A percentile compares a stretch with the other conserved stretches of the same genome.
These are phyloP conservation scores for Botia almorhae DNA, from an alignment of 2,797 vertebrate genomes.

Conservation along the genomic window DNA sequence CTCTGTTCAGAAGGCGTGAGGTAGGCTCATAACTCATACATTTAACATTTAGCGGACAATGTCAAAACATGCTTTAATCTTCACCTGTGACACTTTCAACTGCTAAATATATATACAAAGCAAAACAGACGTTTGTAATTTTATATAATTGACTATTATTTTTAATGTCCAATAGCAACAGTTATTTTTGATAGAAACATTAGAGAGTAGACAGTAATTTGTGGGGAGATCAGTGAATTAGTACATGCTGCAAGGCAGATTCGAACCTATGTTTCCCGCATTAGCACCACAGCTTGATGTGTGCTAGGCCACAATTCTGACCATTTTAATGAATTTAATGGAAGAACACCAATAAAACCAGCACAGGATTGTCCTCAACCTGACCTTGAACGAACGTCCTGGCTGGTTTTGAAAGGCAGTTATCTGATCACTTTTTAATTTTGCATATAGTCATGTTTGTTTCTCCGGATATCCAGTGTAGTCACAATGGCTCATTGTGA, in stretches of 20 bases:
- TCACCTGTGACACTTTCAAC: constrained; percentile 1
- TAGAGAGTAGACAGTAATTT: too few relatives aligned
- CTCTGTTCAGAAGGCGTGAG: constrained; percentile 35
- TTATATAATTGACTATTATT: too few relatives aligned
- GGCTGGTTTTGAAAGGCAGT: constrained; percentile 38
- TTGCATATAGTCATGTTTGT: constrained; percentile 52
- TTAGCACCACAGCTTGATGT: not conserved
- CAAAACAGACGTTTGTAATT: too few relatives aligned
- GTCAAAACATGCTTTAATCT: constrained; percentile 56
- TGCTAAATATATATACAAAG: not conserved
- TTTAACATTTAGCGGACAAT: constrained; percentile 30
- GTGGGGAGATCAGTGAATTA: too few relatives aligned
- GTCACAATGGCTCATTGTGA: constrained; percentile 56
- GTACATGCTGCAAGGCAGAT: not conserved
- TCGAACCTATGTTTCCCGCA: not conserved
- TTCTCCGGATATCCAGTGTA: constrained; percentile 58
- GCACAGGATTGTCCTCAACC: constrained; percentile 42
- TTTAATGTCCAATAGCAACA: too few relatives aligned
- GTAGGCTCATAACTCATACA: constrained; percentile 43
- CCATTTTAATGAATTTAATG: not conserved
- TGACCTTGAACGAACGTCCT: constrained; percentile 47
- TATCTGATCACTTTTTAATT: constrained; percentile 52
- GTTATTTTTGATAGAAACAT: too few relatives aligned
- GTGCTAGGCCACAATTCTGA: not conserved
- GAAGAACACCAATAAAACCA: not conserved